These are phyloP conservation scores for Rhynchotus rufescens DNA, from an alignment of 2,797 vertebrate species.

Conservation along the genomic window DNA sequence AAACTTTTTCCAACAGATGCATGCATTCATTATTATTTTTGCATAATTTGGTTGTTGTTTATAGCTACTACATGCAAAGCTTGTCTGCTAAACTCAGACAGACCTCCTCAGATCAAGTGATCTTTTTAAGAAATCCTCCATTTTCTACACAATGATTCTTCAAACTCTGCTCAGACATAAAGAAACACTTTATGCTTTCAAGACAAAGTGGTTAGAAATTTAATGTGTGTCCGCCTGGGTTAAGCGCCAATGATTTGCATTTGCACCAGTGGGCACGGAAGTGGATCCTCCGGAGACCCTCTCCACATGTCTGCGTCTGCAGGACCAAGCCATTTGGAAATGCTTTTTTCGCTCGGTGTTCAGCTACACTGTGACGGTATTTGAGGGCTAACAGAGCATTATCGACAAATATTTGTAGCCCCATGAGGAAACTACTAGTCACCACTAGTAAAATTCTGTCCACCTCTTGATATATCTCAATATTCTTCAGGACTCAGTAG, in stretches of 20 bases:
- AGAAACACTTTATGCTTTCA: not conserved
- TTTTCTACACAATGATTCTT: constrained; percentile 20
- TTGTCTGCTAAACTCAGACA: not conserved
- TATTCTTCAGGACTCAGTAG: not conserved
- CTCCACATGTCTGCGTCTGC: not conserved
- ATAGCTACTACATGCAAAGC: constrained; percentile 24
- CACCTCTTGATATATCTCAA: not conserved
- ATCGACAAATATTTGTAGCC: not conserved
- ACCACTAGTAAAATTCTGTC: not conserved
- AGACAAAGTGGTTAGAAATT: constrained; percentile 1
- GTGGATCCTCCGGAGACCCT: not conserved
- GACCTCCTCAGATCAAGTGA: not conserved
- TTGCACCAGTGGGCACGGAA: constrained; percentile 12
- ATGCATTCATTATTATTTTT: constrained; percentile 56
- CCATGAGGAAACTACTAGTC: not conserved
- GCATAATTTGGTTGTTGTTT: constrained; percentile 45
- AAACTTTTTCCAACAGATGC: constrained; percentile 68
- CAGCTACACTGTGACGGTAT: not conserved
- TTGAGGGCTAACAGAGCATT: not conserved
- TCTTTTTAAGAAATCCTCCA: not conserved
- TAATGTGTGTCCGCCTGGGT: not conserved
- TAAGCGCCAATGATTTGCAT: not conserved
- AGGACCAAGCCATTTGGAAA: not conserved
- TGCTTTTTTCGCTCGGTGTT: not conserved
- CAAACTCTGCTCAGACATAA: not conserved